A percentile compares a stretch with the other conserved stretches of the same genome.
phyloP scores from a whole-genome alignment of 1,140 invertebrate genomes.

The Probaryconus sp. region DNA sequence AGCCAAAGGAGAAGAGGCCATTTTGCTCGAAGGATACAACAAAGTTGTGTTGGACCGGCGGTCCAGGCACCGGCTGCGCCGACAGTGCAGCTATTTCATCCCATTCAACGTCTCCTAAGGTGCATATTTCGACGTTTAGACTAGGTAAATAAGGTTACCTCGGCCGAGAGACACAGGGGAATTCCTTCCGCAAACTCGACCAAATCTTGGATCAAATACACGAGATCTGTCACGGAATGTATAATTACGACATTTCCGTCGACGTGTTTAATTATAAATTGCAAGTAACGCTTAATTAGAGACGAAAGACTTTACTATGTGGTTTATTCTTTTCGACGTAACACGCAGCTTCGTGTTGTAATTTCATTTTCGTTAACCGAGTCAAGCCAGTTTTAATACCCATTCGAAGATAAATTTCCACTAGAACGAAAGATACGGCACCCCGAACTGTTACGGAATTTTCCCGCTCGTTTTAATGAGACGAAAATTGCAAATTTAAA shows the following conservation, averaged over 20 bases:
- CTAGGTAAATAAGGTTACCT: slow-evolving; percentile 22
- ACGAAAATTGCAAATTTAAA: too few relatives aligned
- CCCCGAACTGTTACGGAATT: too few relatives aligned
- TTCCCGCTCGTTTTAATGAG: too few relatives aligned
- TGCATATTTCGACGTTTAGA: slow-evolving; percentile 40
- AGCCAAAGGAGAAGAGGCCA: slow-evolving; percentile 10
- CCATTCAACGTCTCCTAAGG: slow-evolving; percentile 30
- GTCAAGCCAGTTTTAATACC: too few relatives aligned
- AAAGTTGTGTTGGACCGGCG: slow-evolving; percentile 44
- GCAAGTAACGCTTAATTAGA: slow-evolving; percentile 8
- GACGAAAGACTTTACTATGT: not conserved
- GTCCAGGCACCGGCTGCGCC: slow-evolving; percentile 27
- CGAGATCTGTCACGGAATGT: slow-evolving; percentile 17
- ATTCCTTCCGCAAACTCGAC: slow-evolving; percentile 42
- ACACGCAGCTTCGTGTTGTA: too few relatives aligned
- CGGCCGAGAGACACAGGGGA: slow-evolving; percentile 4
- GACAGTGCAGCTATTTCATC: slow-evolving; percentile 42
- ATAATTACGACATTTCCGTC: slow-evolving; percentile 25
- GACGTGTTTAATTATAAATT: slow-evolving; percentile 14
- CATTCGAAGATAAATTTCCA: too few relatives aligned
- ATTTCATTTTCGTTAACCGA: too few relatives aligned
- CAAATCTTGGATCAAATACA: slow-evolving; percentile 40
- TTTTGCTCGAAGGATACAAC: slow-evolving; percentile 39
- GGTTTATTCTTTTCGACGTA: too few relatives aligned
- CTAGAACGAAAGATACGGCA: too few relatives aligned